Conservation (phyloP, 2,113 vertebrate genomes). For the Cottus gobio region DNA sequence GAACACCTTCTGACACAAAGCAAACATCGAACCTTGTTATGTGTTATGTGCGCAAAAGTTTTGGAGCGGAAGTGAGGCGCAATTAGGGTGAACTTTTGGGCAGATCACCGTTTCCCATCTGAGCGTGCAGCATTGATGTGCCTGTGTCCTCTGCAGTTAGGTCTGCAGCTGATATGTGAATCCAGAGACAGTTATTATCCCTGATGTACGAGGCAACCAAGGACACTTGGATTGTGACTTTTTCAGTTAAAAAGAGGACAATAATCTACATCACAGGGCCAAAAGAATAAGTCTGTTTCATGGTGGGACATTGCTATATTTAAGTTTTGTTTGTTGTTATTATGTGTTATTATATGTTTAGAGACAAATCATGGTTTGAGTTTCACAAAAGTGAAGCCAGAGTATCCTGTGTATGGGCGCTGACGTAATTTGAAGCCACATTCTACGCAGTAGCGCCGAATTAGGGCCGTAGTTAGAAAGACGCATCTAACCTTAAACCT, state of each 20-base stretch:
- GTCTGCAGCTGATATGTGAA: neutral
- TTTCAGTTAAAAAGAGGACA: neutral
- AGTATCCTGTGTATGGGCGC: neutral
- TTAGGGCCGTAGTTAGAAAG: neutral
- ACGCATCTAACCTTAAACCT: neutral
- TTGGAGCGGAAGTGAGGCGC: slow-evolving; percentile 17
- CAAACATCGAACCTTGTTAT: slow-evolving; percentile 59
- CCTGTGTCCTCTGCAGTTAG: slow-evolving; percentile 16
- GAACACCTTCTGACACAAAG: slow-evolving; percentile 67
- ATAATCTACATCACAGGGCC: neutral
- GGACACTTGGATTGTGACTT: neutral
- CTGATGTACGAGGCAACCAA: neutral
- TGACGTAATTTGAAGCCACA: neutral
- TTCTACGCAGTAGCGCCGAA: neutral
- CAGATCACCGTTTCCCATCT: neutral
- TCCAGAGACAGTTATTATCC: neutral
- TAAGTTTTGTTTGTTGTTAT: neutral
- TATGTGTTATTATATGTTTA: neutral
- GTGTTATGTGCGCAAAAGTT: slow-evolving; percentile 45
- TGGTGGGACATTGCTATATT: neutral
- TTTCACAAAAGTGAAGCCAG: neutral
- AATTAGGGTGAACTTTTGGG: slow-evolving; percentile 16
- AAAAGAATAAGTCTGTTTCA: neutral
- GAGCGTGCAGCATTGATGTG: neutral
- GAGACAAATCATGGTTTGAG: neutral